phyloP scores from a whole-genome alignment of 2,888 invertebrate species.

The Aphodius sticticus region DNA sequence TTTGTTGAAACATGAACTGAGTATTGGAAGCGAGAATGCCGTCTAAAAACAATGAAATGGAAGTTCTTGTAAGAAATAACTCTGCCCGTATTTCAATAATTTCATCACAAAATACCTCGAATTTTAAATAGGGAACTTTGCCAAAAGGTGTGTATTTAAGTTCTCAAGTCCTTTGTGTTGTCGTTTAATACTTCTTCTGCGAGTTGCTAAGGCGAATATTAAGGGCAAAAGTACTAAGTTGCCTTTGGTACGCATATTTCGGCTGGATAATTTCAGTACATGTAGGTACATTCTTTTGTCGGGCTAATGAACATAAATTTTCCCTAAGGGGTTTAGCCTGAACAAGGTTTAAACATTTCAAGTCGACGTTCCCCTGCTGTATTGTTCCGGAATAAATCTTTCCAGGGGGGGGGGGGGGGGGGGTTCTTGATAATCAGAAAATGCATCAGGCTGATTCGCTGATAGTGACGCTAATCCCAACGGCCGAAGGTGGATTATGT shows the following conservation, averaged over 20 bases:
- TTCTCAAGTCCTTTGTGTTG: background rate
- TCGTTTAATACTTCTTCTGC: background rate
- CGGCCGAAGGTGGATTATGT: slow-evolving; percentile 41
- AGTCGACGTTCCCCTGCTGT: slow-evolving; percentile 32
- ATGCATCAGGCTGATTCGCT: slow-evolving; percentile 49
- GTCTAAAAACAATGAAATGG: background rate
- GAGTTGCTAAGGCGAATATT: background rate
- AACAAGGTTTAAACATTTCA: slow-evolving; percentile 25
- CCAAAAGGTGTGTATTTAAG: background rate
- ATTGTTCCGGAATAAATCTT: slow-evolving; percentile 44
- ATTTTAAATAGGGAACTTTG: background rate
- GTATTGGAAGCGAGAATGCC: background rate
- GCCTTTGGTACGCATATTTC: background rate
- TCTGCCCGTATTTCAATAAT: background rate
- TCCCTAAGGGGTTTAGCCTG: background rate
- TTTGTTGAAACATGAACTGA: background rate
- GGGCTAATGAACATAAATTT: background rate
- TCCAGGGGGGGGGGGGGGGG: slow-evolving; percentile 38
- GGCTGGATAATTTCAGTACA: background rate
- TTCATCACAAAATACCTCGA: background rate
- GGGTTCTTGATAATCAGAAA: slow-evolving; percentile 48
- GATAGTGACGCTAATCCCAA: slow-evolving; percentile 45
- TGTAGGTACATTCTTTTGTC: background rate
- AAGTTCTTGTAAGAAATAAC: background rate
- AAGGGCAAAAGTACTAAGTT: slow-evolving; percentile 4